Conservation (phyloP, 1,140 invertebrate genomes). For the Cataglyphis hispanica region DNA sequence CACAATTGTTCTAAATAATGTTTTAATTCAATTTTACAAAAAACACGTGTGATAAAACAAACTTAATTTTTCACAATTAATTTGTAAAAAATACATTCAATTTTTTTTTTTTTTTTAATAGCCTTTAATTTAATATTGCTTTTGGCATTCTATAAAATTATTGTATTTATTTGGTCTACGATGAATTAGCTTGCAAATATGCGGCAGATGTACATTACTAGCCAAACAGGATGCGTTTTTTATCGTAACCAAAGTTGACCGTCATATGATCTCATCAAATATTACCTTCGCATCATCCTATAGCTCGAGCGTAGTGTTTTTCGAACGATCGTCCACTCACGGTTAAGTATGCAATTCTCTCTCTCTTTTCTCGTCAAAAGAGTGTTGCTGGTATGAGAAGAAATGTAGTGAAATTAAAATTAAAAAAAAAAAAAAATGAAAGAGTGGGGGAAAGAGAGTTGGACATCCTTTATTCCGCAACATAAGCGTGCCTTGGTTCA, state of each 20-base stretch:
- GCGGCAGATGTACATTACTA: conserved; percentile 5
- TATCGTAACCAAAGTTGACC: neutral
- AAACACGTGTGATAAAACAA: neutral
- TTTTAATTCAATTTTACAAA: neutral
- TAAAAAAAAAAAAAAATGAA: neutral
- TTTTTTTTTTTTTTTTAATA: neutral
- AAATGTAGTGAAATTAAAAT: conserved; percentile 59
- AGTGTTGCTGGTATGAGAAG: conserved; percentile 69
- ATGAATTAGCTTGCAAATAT: conserved; percentile 26
- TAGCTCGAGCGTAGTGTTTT: conserved; percentile 18
- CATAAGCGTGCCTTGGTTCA: conserved; percentile 77
- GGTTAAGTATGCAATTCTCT: conserved; percentile 60
- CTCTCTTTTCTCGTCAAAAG: conserved; percentile 42
- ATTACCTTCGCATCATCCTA: conserved; percentile 21
- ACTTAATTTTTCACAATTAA: no score
- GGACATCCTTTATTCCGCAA: conserved; percentile 74
- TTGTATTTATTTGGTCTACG: neutral
- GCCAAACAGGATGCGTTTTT: conserved; percentile 42
- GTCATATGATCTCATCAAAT: conserved; percentile 50
- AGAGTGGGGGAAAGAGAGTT: conserved; percentile 30
- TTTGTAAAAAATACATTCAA: neutral
- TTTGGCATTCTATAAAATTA: neutral
- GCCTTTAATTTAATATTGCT: neutral
- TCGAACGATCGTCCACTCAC: conserved; percentile 10
- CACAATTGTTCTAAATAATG: no score